phyloP scores from a whole-genome alignment of 2,113 vertebrate species.

The Gallinago paraguaiae region DNA sequence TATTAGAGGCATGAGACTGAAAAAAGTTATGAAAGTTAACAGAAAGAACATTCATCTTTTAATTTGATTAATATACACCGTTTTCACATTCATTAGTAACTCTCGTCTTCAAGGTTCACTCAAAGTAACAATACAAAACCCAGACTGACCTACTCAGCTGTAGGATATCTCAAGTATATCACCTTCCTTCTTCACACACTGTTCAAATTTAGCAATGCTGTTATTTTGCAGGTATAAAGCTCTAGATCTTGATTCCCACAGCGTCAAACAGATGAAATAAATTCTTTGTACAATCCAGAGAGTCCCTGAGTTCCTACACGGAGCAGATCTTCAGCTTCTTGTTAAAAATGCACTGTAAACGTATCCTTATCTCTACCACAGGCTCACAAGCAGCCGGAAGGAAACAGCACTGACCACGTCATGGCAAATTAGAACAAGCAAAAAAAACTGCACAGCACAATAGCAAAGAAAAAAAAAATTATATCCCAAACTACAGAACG shows the following conservation, averaged over 20 bases:
- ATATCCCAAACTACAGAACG: slow-evolving; percentile 38
- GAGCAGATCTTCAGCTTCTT: slow-evolving; percentile 45
- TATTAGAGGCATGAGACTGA: background rate
- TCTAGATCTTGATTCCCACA: background rate
- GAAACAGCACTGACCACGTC: slow-evolving; percentile 83
- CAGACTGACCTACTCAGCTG: background rate
- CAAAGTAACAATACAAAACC: background rate
- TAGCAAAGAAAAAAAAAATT: slow-evolving; percentile 61
- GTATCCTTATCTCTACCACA: slow-evolving; percentile 79
- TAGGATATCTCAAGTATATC: background rate
- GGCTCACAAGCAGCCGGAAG: slow-evolving; percentile 81
- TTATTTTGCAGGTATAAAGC: background rate
- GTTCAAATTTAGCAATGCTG: background rate
- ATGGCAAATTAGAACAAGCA: slow-evolving; percentile 82
- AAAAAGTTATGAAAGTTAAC: background rate
- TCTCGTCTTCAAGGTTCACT: background rate
- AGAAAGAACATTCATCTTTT: background rate
- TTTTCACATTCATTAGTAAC: background rate
- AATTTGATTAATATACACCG: background rate
- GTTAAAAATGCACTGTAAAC: slow-evolving; percentile 53
- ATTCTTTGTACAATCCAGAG: background rate
- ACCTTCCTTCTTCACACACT: background rate
- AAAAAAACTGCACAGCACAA: slow-evolving; percentile 76
- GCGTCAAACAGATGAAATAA: background rate
- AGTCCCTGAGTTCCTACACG: background rate